Percentiles rank a stretch among this genome's conserved stretches.
phyloP scores from a whole-genome alignment of 2,888 invertebrate species.

The Diarsia dahlii region DNA sequence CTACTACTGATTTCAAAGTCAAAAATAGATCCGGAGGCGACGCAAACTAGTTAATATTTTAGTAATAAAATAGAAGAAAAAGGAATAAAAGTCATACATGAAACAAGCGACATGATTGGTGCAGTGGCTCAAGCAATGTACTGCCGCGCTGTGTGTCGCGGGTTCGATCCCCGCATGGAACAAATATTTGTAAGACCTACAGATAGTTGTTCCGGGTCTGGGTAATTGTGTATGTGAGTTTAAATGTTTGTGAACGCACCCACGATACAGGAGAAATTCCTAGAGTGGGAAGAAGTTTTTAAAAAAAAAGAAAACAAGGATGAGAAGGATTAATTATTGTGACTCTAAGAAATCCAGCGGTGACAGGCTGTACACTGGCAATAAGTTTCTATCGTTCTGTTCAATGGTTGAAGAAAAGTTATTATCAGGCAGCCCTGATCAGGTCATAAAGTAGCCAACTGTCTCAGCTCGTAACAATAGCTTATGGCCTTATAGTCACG shows the following conservation, averaged over 20 bases:
- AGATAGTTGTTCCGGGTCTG: too few relatives aligned
- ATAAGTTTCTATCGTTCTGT: background rate
- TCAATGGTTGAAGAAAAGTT: slow-evolving; percentile 3
- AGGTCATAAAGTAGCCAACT: slow-evolving; percentile 33
- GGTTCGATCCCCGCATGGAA: too few relatives aligned
- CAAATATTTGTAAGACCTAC: too few relatives aligned
- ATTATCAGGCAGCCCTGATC: slow-evolving; percentile 27
- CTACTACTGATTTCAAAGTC: background rate
- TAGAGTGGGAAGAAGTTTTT: too few relatives aligned
- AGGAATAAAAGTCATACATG: background rate
- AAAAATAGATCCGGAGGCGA: background rate
- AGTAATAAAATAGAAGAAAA: background rate
- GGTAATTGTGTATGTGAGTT: too few relatives aligned
- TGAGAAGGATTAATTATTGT: background rate
- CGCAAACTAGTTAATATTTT: background rate
- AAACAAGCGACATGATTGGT: too few relatives aligned
- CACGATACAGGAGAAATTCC: too few relatives aligned
- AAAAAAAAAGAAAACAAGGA: too few relatives aligned
- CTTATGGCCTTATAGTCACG: slow-evolving; percentile 67
- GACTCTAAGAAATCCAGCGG: background rate
- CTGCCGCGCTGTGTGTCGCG: too few relatives aligned
- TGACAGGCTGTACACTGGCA: background rate
- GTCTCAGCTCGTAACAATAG: slow-evolving; percentile 54
- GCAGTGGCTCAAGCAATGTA: too few relatives aligned
- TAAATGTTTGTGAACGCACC: too few relatives aligned